Conservation (phyloP, 2,888 invertebrate genomes). For the Ischnura elegans region DNA sequence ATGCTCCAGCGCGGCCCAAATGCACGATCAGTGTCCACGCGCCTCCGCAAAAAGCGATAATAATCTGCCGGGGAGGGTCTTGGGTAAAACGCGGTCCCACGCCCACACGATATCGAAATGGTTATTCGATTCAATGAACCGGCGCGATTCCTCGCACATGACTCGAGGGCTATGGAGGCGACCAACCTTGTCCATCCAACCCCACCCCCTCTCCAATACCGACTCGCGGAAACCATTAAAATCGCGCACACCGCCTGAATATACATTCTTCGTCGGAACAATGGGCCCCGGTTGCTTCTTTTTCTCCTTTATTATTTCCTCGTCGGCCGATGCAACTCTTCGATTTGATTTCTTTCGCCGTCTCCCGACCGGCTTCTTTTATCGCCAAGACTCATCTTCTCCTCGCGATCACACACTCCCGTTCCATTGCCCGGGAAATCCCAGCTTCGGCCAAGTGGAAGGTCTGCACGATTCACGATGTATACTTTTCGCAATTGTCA, state of each 20-base stretch:
- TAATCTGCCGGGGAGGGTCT: neutral
- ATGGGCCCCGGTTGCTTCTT: neutral
- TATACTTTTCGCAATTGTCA: no score
- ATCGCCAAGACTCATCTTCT: neutral
- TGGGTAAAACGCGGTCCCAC: neutral
- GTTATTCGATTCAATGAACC: conserved; percentile 9
- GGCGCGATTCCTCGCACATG: neutral
- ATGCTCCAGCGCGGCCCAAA: neutral
- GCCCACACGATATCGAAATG: neutral
- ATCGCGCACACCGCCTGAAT: conserved; percentile 1
- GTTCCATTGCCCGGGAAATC: neutral
- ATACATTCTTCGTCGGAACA: neutral
- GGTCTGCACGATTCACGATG: no score
- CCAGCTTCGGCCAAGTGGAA: neutral
- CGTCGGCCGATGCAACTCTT: neutral
- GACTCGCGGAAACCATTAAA: neutral
- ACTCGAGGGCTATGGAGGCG: neutral
- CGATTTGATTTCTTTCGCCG: conserved; percentile 2
- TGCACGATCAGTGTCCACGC: neutral
- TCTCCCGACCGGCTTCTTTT: neutral
- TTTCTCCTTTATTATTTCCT: neutral
- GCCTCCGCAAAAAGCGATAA: neutral
- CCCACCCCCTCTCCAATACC: neutral
- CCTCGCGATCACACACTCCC: neutral
- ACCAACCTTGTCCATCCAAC: neutral